Evolutionary conservation across 2,888 invertebrate genomes (phyloP).

Genomic region (Criorhina ranunculi): DNA sequence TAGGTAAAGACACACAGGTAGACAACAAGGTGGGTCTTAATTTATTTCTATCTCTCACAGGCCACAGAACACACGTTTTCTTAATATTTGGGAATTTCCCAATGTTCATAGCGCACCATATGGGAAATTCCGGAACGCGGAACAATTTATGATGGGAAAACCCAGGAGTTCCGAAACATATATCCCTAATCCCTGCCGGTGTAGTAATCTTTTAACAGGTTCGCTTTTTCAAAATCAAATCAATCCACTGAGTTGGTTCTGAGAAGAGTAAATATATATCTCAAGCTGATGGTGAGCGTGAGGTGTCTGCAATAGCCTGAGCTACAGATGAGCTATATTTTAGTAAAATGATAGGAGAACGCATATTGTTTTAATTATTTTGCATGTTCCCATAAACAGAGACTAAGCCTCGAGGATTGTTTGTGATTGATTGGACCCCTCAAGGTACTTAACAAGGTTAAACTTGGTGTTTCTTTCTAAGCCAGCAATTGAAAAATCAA

Average conservation of each 20-base stretch:
- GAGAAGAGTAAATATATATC: conserved; percentile 37
- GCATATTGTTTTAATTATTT: conserved; percentile 38
- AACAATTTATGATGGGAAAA: conserved; percentile 68
- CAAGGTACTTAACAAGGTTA: too few species aligned
- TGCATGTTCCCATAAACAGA: conserved; percentile 15
- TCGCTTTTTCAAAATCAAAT: conserved; percentile 45
- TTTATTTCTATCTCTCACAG: conserved; percentile 37
- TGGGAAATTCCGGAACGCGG: conserved; percentile 67
- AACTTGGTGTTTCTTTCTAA: too few species aligned
- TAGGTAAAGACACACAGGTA: conserved; percentile 36
- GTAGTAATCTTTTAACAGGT: conserved; percentile 64
- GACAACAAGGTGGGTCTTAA: neutral
- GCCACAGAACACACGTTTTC: conserved; percentile 24
- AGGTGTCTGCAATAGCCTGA: conserved; percentile 17
- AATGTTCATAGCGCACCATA: conserved; percentile 36
- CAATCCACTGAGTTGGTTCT: conserved; percentile 48
- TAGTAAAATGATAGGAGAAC: conserved; percentile 27
- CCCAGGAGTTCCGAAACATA: conserved; percentile 57
- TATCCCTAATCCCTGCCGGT: conserved; percentile 41
- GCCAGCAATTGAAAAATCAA: too few species aligned
- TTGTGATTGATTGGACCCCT: neutral
- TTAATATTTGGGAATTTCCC: conserved; percentile 65
- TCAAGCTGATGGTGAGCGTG: conserved; percentile 8
- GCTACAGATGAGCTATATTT: conserved; percentile 22
- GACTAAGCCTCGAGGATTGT: neutral